Percentiles rank a stretch among this genome's conserved stretches.
Conservation (phyloP, 2,113 vertebrate genomes). For the Tyrannus savana region DNA sequence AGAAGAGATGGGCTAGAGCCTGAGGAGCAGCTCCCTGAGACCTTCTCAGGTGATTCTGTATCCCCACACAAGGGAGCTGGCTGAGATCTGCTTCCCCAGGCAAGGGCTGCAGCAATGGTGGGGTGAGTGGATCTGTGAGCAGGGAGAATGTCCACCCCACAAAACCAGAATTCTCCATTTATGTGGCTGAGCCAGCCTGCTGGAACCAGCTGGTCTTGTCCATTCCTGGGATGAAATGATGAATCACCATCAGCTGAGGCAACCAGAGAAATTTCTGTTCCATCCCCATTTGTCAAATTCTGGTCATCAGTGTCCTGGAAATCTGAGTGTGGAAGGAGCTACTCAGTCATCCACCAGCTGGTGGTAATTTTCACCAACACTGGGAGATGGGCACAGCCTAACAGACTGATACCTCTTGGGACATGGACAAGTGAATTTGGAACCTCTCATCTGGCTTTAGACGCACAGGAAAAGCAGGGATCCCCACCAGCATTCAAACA, state of each 20-base stretch:
- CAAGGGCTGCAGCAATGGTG: background rate
- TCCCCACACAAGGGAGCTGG: background rate
- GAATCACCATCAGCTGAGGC: background rate
- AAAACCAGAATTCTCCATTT: background rate
- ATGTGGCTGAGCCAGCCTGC: background rate
- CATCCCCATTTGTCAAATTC: background rate
- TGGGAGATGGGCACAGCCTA: background rate
- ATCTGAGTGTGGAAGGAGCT: background rate
- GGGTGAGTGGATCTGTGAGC: background rate
- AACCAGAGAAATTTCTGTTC: background rate
- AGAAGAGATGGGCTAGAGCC: background rate
- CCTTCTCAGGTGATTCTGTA: background rate
- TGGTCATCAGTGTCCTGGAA: background rate
- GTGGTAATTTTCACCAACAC: background rate
- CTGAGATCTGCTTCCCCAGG: background rate
- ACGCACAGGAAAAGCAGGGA: background rate
- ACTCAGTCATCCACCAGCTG: background rate
- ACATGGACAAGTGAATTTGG: background rate
- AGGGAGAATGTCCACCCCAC: background rate
- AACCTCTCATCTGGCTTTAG: background rate
- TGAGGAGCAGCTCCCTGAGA: background rate
- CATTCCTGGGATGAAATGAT: background rate
- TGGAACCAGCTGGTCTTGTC: background rate
- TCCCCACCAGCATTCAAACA: background rate
- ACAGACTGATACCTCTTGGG: background rate